Conservation (phyloP, 2,888 invertebrate species). For the Loripinus fragilis region DNA sequence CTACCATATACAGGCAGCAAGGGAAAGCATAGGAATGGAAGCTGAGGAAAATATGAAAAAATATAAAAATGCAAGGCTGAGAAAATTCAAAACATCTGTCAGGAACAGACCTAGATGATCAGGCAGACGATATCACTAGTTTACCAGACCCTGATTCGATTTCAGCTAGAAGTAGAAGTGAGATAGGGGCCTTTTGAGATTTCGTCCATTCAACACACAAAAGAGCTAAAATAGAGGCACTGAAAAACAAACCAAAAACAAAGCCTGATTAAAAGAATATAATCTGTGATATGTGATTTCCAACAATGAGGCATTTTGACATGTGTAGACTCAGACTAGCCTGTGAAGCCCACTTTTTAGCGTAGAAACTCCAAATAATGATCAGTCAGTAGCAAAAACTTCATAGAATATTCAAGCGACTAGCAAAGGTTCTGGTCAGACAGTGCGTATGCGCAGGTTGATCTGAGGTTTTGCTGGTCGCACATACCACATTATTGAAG, state of each 20-base stretch:
- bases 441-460: too few relatives aligned
- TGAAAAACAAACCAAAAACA: not conserved
- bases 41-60: not conserved
- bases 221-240: not conserved
- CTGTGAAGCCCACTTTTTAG: too few relatives aligned
- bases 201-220: not conserved
- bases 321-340: too few relatives aligned
- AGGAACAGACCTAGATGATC: not conserved
- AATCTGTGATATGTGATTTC: too few relatives aligned
- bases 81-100: not conserved
- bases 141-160: not conserved
- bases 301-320: too few relatives aligned
- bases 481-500: too few relatives aligned
- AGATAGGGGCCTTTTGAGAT: not conserved
- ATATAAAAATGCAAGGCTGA: not conserved
- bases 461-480: too few relatives aligned
- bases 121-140: not conserved
- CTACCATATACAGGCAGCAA: constrained; percentile 5
- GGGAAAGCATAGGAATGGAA: not conserved
- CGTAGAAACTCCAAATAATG: too few relatives aligned
- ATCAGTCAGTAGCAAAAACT: too few relatives aligned
- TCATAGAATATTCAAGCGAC: too few relatives aligned
- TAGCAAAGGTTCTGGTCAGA: too few relatives aligned
- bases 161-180: not conserved
- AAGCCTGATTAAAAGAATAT: too few relatives aligned